These are phyloP conservation scores for Melanotus villosus DNA, from an alignment of 2,888 invertebrate species.

Conservation along the genomic window DNA sequence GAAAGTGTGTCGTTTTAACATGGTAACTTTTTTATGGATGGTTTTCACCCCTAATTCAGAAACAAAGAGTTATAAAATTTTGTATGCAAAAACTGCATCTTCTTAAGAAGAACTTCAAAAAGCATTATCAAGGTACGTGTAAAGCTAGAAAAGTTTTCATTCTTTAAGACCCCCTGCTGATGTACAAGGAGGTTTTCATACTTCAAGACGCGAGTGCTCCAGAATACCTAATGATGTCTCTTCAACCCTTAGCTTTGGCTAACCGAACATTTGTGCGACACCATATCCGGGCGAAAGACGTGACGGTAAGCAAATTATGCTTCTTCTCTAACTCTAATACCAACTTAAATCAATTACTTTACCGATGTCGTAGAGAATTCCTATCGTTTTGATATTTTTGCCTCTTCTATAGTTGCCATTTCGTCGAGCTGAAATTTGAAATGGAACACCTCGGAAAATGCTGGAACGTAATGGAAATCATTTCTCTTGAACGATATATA, in stretches of 20 bases:
- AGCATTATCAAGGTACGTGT: constrained; percentile 13
- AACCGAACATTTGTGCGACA: constrained; percentile 32
- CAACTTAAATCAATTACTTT: constrained; percentile 33
- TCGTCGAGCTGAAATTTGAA: not conserved
- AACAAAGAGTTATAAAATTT: not conserved
- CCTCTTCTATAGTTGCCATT: not conserved
- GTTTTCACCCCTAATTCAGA: too few relatives aligned
- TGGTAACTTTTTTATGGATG: too few relatives aligned
- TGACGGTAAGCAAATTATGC: constrained; percentile 35
- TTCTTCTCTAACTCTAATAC: constrained; percentile 25
- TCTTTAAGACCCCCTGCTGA: constrained; percentile 22
- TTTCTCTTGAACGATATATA: not conserved
- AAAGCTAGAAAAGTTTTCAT: constrained; percentile 27
- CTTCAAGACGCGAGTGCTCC: constrained; percentile 8
- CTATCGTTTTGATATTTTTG: not conserved
- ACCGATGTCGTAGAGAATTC: constrained; percentile 11
- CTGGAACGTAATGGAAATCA: not conserved
- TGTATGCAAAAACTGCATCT: not conserved
- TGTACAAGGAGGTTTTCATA: constrained; percentile 30
- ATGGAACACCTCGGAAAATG: not conserved
- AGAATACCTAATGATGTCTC: constrained; percentile 33
- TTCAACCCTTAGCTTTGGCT: constrained; percentile 14
- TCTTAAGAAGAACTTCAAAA: not conserved
- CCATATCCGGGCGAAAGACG: constrained; percentile 34
- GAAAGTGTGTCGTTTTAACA: too few relatives aligned